Evolutionary conservation across 2,797 vertebrate genomes (phyloP).

Genomic region (Enteromius viviparus): DNA sequence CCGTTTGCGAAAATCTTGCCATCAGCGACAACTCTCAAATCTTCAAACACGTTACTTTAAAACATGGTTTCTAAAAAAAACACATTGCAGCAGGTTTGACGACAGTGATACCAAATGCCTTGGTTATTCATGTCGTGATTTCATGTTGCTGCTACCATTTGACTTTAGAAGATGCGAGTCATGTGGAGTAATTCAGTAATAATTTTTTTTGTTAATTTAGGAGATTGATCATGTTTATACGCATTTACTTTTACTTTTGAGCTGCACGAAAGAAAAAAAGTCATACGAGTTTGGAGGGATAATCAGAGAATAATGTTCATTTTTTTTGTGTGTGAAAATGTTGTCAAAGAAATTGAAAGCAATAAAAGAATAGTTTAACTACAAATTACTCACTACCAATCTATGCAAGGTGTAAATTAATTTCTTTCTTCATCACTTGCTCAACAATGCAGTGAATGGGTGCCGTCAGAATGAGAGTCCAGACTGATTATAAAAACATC

Average conservation of each 20-base stretch:
- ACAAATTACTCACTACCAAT: background rate
- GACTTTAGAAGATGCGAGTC: background rate
- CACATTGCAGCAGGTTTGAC: background rate
- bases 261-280: no score
- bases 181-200: background rate
- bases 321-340: background rate
- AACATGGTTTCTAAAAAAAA: background rate
- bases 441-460: background rate
- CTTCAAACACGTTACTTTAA: background rate
- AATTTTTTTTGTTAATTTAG: background rate
- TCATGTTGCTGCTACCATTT: background rate
- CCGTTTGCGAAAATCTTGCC: slow-evolving; percentile 13
- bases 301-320: background rate
- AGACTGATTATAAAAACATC: background rate
- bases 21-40: background rate
- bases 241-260: background rate
- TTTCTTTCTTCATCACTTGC: background rate
- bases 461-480: background rate
- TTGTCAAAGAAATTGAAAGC: background rate
- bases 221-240: background rate
- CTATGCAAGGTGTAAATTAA: background rate
- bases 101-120: background rate
- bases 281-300: no score
- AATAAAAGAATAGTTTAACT: background rate
- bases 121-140: background rate